Base-by-base conservation (phyloP, 1,140 invertebrate genomes). In the Archivesica marissinica region DNA sequence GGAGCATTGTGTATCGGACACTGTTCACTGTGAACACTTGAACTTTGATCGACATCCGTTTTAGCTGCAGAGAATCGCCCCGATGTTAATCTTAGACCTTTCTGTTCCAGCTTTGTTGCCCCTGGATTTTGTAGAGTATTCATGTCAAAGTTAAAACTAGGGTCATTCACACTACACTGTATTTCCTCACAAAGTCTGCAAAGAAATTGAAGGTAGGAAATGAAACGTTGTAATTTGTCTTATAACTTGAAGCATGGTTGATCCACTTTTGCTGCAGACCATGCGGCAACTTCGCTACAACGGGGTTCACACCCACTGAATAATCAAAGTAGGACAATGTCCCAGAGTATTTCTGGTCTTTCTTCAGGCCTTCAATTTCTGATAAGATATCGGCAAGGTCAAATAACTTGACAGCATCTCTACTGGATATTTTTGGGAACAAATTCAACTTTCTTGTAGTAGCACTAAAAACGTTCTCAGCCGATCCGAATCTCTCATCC, bases 181-280 rank as follows among this genome's bases (percentile, higher is more conserved):
- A 78, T 41, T 81, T 77, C 52, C 41, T 54, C 56, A 80, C 78
- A 74, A 82, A 56, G 15, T 59, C 64, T 15, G 54, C 39, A 33
- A 79, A 85, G 15, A 70, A 33, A 35, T 0, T 17, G 28, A 86
- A 86, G 1, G 80, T 78, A 6, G 85, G 87, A 56, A 86, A 88
- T n/a, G 35, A 17, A 20, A 76, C 85, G 23, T 30, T n/a, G 66
- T 81, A 25, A 44, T 64, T 41, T 41, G 70, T 47, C 52, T 88
- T 88, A 41, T 84, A 88, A 0, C 28, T 79, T 0, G 59, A 35
- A 23, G 61, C 79, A 56, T 77, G 56, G n/a, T 70, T 50, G 17
- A 80, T 79, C 87, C 85, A 88, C 80, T 87, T 86, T 17, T 87
- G 83, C 54, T 88, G 85, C 6, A 88, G 28, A 79, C 30, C 50